phyloP scores from a whole-genome alignment of 2,888 invertebrate species.

The Gerris lacustris region DNA sequence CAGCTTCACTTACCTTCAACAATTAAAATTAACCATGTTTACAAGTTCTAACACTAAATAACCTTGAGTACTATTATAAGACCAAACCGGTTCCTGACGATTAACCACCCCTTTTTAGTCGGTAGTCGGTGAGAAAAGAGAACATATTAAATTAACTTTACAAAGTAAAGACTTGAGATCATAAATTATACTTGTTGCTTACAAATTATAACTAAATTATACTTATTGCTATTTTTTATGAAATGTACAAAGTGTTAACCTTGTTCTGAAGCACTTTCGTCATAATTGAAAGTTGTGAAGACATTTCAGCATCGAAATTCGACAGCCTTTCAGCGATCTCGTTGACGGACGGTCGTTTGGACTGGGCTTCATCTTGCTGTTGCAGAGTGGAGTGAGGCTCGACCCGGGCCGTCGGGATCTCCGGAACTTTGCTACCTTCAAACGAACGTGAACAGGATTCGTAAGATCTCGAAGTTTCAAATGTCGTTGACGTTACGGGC shows the following conservation, averaged over 20 bases:
- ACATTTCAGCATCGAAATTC: not conserved
- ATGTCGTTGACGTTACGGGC: not conserved
- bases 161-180: too few relatives aligned
- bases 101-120: too few relatives aligned
- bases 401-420: slow-evolving; percentile 13
- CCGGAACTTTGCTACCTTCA: not conserved
- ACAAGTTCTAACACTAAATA: not conserved
- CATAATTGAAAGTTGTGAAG: slow-evolving; percentile 16
- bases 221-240: too few relatives aligned
- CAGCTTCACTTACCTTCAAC: slow-evolving; percentile 52
- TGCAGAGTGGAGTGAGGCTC: slow-evolving; percentile 10
- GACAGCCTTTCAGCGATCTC: not conserved
- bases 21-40: slow-evolving; percentile 20
- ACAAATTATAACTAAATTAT: too few relatives aligned
- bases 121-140: too few relatives aligned
- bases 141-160: too few relatives aligned
- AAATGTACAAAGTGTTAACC: slow-evolving; percentile 7
- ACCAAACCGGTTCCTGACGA: too few relatives aligned
- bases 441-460: not conserved
- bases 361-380: slow-evolving; percentile 3
- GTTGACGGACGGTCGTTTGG: not conserved
- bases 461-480: not conserved
- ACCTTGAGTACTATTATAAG: not conserved
- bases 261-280: slow-evolving; percentile 35
- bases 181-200: too few relatives aligned